Base-by-base conservation (phyloP, 1,140 invertebrate species). In the Periplaneta americana region DNA sequence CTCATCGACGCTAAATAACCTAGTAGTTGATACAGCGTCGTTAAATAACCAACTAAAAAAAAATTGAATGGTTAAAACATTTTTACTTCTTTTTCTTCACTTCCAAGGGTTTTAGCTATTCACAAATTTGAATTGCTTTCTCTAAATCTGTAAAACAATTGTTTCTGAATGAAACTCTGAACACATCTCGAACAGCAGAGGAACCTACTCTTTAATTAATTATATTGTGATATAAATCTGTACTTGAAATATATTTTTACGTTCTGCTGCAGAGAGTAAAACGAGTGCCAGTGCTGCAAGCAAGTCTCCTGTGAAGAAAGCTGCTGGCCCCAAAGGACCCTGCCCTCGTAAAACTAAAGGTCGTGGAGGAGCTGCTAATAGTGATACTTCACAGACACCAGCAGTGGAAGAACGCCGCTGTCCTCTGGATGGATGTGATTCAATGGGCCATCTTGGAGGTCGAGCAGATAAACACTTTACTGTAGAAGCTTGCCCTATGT, bases 361-460 rank as follows among this genome's bases (percentile, higher is more conserved):
- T 81, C 84, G 85, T n/a, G 83, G 79, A n/a, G 87, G 88, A 79
- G 83, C 84, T 15, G 83, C 86, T 36, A 80, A 84, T n/a, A 74
- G 35, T 35, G 79, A 28, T 36, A 10, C 74, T n/a, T 33, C 48
- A 31, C 76, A 37, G 48, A 37, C 76, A 8, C 57, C 33, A 8
- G 48, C 78, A n/a, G 33, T 28, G 57, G 80, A 36, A 17, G 94
- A 96, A 84, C 89, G 93, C 34, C 91, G 93, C 82, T 99, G 97
- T 89, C 96, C 96, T 0, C 90, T 98, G 18, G 93, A 96, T 81
- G 93, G 93, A 8, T 99, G 97, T 87, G 95, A 98, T 87, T 98
- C 97, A 32, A 88, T 89, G 34, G 97, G 97, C 81, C 97, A 98
- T 90, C 89, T 98, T 13, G 95, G 95, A n/a, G 96, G 97, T 34